Percentiles rank a stretch among this genome's conserved stretches.
Conservation (phyloP, 1,140 invertebrate genomes). For the Pachypeltis micranthus region DNA sequence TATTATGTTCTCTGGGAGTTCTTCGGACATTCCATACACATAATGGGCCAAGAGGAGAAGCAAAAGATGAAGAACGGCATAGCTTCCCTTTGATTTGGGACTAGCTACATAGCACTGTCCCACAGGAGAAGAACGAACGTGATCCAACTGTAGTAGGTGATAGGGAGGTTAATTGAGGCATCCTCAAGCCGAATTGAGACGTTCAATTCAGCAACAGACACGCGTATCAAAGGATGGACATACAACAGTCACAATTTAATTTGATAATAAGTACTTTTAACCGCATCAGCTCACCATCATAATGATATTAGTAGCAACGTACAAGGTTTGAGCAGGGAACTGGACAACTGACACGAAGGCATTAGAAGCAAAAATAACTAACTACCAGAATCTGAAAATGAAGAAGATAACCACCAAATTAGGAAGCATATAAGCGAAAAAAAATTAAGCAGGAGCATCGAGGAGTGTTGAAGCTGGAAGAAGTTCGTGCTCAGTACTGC, state of each 20-base stretch:
- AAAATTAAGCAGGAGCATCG: too few species aligned
- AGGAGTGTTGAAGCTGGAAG: too few species aligned
- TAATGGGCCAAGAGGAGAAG: constrained; percentile 77
- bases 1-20: constrained; percentile 52
- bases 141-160: constrained; percentile 95
- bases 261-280: too few species aligned
- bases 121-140: constrained; percentile 87
- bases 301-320: constrained; percentile 74
- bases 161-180: too few species aligned
- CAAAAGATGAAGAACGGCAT: constrained; percentile 84
- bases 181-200: too few species aligned
- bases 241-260: too few species aligned
- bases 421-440: too few species aligned
- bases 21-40: constrained; percentile 78
- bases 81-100: constrained; percentile 81
- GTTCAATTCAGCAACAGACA: too few species aligned
- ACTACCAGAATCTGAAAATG: constrained; percentile 9
- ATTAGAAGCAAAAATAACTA: constrained; percentile 38
- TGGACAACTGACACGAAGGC: constrained; percentile 52
- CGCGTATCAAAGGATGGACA: too few species aligned
- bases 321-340: constrained; percentile 67
- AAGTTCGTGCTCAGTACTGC: too few species aligned
- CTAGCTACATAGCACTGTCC: constrained; percentile 92
- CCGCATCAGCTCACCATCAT: constrained; percentile 87
- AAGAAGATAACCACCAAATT: too few species aligned